Evolutionary conservation across 2,797 vertebrate species (phyloP).

Genomic region (Spheniscus humboldti): DNA sequence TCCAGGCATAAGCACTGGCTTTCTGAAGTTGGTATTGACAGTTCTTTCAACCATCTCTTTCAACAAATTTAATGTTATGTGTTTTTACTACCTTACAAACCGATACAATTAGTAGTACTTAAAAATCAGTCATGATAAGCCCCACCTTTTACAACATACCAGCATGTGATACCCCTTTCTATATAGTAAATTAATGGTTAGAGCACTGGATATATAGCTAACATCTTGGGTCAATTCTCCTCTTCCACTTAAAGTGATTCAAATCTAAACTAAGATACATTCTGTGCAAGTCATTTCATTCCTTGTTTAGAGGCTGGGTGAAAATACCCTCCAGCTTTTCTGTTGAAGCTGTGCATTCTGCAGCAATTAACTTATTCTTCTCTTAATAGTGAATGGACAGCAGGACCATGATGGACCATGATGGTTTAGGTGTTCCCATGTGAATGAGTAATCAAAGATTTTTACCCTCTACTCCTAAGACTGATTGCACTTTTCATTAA

Average conservation of each 20-base stretch:
- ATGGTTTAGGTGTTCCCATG: not conserved
- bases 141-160: not conserved
- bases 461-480: not conserved
- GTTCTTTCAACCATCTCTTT: not conserved
- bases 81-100: not conserved
- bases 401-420: not conserved
- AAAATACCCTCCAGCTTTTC: not conserved
- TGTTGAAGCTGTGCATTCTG: not conserved
- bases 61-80: fast-evolving
- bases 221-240: not conserved
- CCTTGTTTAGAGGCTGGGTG: not conserved
- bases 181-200: not conserved
- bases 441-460: not conserved
- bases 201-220: not conserved
- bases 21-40: not conserved
- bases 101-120: not conserved
- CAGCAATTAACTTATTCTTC: not conserved
- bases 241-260: not conserved
- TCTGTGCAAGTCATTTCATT: not conserved
- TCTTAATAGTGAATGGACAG: not conserved
- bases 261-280: not conserved
- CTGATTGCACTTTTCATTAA: not conserved
- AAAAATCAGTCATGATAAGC: not conserved
- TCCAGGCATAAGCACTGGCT: not conserved
- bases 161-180: not conserved